These are phyloP conservation scores for Drosophila bipectinata DNA, from an alignment of 1,140 invertebrate species.

Conservation along the genomic window DNA sequence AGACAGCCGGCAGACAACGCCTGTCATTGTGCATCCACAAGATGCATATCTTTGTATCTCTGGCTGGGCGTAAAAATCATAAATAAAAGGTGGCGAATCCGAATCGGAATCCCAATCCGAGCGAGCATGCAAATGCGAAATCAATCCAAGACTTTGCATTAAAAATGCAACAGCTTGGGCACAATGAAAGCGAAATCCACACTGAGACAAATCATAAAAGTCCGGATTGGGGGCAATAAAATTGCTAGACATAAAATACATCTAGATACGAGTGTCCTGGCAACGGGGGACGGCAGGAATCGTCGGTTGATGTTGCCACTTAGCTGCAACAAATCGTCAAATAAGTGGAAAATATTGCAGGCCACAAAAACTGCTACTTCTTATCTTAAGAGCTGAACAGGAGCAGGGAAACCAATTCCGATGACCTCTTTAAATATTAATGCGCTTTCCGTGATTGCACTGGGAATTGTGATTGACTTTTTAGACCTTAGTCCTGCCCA, in stretches of 20 bases:
- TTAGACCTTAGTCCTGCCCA: slow-evolving; percentile 69
- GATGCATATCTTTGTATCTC: slow-evolving; percentile 26
- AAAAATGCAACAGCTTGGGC: slow-evolving; percentile 59
- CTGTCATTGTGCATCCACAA: slow-evolving; percentile 40
- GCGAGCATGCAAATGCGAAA: slow-evolving; percentile 66
- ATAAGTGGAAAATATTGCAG: slow-evolving; percentile 81
- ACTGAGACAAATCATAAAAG: slow-evolving; percentile 68
- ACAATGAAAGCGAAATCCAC: slow-evolving; percentile 48
- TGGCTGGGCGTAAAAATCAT: slow-evolving; percentile 47
- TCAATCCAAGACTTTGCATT: slow-evolving; percentile 63
- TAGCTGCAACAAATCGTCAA: slow-evolving; percentile 79
- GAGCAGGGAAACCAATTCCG: slow-evolving; percentile 70
- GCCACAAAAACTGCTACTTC: slow-evolving; percentile 68
- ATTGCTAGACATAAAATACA: slow-evolving; percentile 71
- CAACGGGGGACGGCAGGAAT: slow-evolving; percentile 20
- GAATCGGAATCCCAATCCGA: background rate
- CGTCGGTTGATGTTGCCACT: slow-evolving; percentile 41
- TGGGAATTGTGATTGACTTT: slow-evolving; percentile 83
- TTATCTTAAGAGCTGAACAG: slow-evolving; percentile 34
- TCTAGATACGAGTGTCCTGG: slow-evolving; percentile 33
- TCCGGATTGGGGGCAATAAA: slow-evolving; percentile 15
- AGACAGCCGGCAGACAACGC: slow-evolving; percentile 62
- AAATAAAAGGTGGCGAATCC: slow-evolving; percentile 30
- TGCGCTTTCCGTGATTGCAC: slow-evolving; percentile 78
- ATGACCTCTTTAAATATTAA: slow-evolving; percentile 83